Evolutionary conservation across 1,140 invertebrate genomes (phyloP).

Genomic region (Caenorhabditis briggsae): DNA sequence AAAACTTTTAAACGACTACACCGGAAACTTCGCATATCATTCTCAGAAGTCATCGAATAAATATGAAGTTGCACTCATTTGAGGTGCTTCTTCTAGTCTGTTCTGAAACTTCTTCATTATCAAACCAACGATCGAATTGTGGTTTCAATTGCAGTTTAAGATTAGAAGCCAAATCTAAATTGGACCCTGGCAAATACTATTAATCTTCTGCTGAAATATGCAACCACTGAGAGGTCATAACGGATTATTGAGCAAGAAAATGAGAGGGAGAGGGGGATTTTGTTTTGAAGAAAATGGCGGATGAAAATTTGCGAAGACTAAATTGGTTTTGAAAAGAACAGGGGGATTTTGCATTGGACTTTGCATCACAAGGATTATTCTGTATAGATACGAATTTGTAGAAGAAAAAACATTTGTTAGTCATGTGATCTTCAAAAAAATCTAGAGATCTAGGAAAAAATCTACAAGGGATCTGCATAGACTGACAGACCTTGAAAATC

Average conservation of each 20-base stretch:
- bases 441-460: too few species aligned
- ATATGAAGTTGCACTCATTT: not conserved
- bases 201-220: not conserved
- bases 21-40: conserved; percentile 28
- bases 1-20: not conserved
- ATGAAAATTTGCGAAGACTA: not conserved
- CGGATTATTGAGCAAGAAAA: conserved; percentile 48
- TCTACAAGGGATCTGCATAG: too few species aligned
- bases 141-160: conserved; percentile 4
- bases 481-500: too few species aligned
- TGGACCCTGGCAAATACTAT: not conserved
- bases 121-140: not conserved
- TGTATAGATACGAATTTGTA: too few species aligned
- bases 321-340: too few species aligned
- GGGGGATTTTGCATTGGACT: too few species aligned
- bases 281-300: not conserved
- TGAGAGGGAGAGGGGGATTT: not conserved
- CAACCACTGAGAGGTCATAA: not conserved
- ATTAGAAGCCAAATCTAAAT: conserved; percentile 50
- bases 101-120: not conserved
- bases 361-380: too few species aligned
- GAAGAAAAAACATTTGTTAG: too few species aligned
- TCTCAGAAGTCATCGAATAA: not conserved
- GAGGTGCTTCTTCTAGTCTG: conserved; percentile 21
- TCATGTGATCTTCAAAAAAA: too few species aligned